Evolutionary conservation across 2,888 invertebrate genomes (phyloP), one percentile per base, ranked within the genome.

Genomic region (Blastobasis adustella): DNA sequence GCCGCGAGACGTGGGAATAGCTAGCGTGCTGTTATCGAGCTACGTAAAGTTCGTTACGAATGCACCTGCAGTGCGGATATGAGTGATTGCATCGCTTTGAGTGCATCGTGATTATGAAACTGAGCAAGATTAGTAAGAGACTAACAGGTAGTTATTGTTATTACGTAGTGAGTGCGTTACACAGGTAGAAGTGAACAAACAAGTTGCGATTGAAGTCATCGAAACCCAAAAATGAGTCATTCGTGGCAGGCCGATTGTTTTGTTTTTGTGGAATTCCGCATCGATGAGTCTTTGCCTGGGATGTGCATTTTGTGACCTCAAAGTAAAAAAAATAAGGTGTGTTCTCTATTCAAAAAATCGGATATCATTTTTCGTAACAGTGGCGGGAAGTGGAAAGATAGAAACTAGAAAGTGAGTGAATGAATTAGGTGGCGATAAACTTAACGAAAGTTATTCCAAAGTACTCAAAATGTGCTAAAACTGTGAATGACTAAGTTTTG

Each of bases 181-280:
- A 63, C 75, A 78, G 73, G 76, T 76, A 75, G 23, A 52, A 76
- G 76, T 73, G 72, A 69, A 62, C 66, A 62, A 63, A 69, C 72
- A 73, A 72, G 60, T 60, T 58, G 49, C 48, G 56, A 58, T 63
- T 68, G 64, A 71, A 82, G 67, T 73, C 76, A 67, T 67, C 70
- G 61, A 64, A 65, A 64, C 63, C 77, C 72, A 63, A 80, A 85
- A 85, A 84, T 88, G 87, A 87, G 68, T 87, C 87, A 87, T 84
- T 69, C 68, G 66, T 74, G 71, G 75, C 69, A 71, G 71, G 69
- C 69, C 67, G 70, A 77, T 79, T 85, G 83, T 84, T 85, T 85
- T 83, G 80, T 82, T 85, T 82, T 76, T 74, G 67, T 67, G 66
- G 65, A 78, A 82, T 84, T 69, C 74, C 76, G 60, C 63, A 67